phyloP scores from a whole-genome alignment of 1,140 invertebrate species.

The Zaprionus nigranus region DNA sequence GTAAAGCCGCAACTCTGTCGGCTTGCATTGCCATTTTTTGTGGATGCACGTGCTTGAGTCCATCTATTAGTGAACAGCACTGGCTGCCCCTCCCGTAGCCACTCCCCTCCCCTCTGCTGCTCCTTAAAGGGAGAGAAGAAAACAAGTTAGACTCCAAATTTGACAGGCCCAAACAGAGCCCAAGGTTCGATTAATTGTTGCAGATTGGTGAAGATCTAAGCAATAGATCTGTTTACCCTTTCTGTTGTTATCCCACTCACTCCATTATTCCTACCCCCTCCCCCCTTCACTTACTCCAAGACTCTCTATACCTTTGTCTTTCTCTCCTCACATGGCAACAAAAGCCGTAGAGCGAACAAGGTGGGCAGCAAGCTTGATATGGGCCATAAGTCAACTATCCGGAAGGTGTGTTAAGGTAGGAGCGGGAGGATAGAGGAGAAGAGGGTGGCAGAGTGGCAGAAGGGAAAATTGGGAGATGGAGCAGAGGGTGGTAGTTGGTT shows the following conservation, averaged over 20 bases:
- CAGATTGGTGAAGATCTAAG: neutral
- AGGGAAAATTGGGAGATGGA: neutral
- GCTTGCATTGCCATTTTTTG: neutral
- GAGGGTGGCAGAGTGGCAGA: neutral
- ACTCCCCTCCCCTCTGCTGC: neutral
- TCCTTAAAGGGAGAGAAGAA: neutral
- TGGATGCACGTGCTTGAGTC: neutral
- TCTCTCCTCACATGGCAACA: neutral
- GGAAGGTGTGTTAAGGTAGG: neutral
- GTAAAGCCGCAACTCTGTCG: neutral
- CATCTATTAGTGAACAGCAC: neutral
- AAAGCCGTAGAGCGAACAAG: neutral
- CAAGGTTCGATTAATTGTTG: neutral
- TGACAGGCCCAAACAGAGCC: neutral
- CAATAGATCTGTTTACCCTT: neutral
- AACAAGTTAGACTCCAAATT: neutral
- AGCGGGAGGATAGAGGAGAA: too few species aligned
- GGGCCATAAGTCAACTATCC: constrained; percentile 53
- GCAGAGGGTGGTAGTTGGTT: neutral
- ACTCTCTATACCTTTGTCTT: too few species aligned
- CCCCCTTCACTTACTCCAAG: neutral
- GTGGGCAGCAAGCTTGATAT: constrained; percentile 27
- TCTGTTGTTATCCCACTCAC: neutral
- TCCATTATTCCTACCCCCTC: neutral
- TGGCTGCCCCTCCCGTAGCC: neutral